Evolutionary conservation across 2,113 vertebrate species (phyloP), one percentile per base, ranked within the genome.

Genomic region (Melanocharis versteri): DNA sequence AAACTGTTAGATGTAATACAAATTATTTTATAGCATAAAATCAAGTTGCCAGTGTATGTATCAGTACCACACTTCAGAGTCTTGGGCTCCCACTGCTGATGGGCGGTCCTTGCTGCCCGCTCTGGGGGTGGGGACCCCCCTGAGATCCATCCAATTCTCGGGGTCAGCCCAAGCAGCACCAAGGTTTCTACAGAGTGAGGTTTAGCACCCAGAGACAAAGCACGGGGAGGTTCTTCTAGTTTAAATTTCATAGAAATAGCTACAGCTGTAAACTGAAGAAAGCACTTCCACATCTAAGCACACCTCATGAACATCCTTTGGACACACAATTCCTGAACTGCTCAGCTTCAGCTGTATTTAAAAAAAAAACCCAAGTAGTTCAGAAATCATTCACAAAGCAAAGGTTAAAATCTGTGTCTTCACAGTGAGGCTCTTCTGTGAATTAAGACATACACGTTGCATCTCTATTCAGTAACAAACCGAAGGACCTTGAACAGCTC

Each of bases 1-100:
- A 57, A 93, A 89, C 7, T 94, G 97, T 99, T 98, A 98, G 98
- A 98, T 96, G 97, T 33, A 98, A 97, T 98, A 98, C 98, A 98
- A 98, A 98, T 98, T 97, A 96, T 97, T 97, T 98, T 97, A 97
- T 96, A 96, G 96, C 96, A 97, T 97, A 98, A 98, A 98, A 98
- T 98, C 97, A 98, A 98, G 98, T 98, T 98, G 98, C 98, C 99
- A 98, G 99, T 99, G 98, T 99, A 98, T 98, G 97, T 97, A 98
- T 97, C 98, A 98, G 98, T 99, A 98, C 98, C 98, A 98, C 97
- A 95, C 64, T 58, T 64, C 4, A 82, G 65, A 81, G 90, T 24
- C 78, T 58, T 57, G 80, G 87, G 75, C 75, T 84, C 53, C 80
- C 54, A 4, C 76, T 64, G 78, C 57, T 58, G 76, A 30, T 11